phyloP scores from a whole-genome alignment of 2,888 invertebrate species.

The Nematopogon swammerdamellus region DNA sequence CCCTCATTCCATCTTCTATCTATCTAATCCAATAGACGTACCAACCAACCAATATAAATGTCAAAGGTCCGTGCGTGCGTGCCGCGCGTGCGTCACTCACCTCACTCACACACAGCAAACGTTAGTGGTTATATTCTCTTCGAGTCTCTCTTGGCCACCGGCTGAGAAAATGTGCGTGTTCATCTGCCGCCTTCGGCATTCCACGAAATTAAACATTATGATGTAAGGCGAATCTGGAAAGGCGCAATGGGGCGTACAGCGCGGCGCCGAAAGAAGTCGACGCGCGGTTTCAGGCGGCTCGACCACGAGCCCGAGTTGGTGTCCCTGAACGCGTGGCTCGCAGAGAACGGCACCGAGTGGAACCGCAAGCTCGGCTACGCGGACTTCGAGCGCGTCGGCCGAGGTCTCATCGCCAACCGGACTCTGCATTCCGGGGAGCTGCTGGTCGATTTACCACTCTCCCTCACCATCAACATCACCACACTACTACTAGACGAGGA shows the following conservation, averaged over 20 bases:
- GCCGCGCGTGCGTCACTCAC: too few species aligned
- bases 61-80: too few species aligned
- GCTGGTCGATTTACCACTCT: conserved; percentile 58
- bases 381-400: conserved; percentile 64
- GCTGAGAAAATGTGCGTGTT: too few species aligned
- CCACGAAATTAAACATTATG: too few species aligned
- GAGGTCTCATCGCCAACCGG: conserved; percentile 67
- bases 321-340: conserved; percentile 52
- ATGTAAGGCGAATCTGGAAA: too few species aligned
- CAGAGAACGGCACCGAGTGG: conserved; percentile 52
- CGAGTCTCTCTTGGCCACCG: too few species aligned
- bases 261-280: conserved; percentile 30
- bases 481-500: conserved; percentile 51
- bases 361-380: conserved; percentile 54
- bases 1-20: too few species aligned
- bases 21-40: too few species aligned
- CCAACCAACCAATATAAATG: too few species aligned
- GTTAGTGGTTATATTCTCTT: too few species aligned
- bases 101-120: too few species aligned
- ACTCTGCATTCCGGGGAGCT: conserved; percentile 53
- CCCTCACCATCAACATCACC: conserved; percentile 56
- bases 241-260: conserved; percentile 49
- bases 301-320: conserved; percentile 34
- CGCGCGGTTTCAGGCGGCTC: conserved; percentile 28
- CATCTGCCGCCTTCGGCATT: too few species aligned